Conservation (phyloP, 2,888 invertebrate genomes). For the Lochmaea crataegi region DNA sequence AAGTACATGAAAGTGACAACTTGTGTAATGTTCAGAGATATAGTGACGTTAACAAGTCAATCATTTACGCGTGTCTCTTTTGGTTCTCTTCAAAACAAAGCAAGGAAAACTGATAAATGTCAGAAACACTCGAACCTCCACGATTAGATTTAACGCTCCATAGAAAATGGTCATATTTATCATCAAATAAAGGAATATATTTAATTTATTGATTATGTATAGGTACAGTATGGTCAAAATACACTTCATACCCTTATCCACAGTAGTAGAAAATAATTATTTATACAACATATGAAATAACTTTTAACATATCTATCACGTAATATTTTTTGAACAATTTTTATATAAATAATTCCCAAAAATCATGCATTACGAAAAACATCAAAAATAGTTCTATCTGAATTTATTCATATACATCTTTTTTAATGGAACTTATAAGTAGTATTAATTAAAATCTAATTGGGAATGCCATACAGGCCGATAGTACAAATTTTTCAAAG, state of each 20-base stretch:
- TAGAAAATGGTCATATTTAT: neutral
- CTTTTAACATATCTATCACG: too few relatives aligned
- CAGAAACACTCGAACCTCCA: conserved; percentile 10
- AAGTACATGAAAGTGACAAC: conserved; percentile 13
- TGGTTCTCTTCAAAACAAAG: conserved; percentile 6
- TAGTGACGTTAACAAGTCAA: neutral
- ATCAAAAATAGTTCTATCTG: too few relatives aligned
- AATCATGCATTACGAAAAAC: too few relatives aligned
- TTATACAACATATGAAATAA: neutral
- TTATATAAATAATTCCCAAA: too few relatives aligned
- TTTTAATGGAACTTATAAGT: neutral
- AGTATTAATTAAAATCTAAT: neutral
- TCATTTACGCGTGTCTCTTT: conserved; percentile 6
- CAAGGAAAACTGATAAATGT: conserved; percentile 11
- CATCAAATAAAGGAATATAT: neutral
- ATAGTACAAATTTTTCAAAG: neutral
- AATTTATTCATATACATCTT: too few relatives aligned
- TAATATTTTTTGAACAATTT: too few relatives aligned
- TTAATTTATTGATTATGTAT: neutral
- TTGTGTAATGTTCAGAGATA: conserved; percentile 2
- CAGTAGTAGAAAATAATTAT: neutral
- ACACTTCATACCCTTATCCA: too few relatives aligned
- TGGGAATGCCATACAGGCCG: neutral
- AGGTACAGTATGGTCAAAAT: neutral
- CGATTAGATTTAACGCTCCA: neutral